Evolutionary conservation across 2,797 vertebrate species (phyloP).

Genomic region (Huso huso): DNA sequence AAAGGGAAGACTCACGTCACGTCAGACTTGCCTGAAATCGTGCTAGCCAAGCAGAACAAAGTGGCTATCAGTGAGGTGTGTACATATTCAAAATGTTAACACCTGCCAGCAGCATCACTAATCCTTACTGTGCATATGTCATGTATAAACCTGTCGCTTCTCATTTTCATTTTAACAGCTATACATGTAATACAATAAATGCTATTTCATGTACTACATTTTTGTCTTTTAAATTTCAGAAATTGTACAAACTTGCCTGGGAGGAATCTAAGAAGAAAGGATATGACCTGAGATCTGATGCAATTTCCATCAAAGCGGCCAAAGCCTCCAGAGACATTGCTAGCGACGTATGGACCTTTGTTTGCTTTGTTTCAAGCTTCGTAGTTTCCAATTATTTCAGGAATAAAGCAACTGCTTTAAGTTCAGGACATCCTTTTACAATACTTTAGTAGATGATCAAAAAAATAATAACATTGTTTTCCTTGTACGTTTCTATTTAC

Average conservation of each 20-base stretch:
- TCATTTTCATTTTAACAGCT: not conserved
- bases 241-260: slow-evolving; percentile 81
- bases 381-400: not conserved
- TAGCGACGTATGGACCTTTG: slow-evolving; percentile 63
- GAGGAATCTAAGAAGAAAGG: slow-evolving; percentile 82
- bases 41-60: slow-evolving; percentile 59
- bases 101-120: slow-evolving; percentile 53
- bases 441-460: slow-evolving; percentile 14
- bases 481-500: not conserved
- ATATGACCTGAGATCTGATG: slow-evolving; percentile 74
- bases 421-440: not conserved
- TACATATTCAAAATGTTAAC: slow-evolving; percentile 9
- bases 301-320: slow-evolving; percentile 78
- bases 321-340: slow-evolving; percentile 73
- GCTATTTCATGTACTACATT: slow-evolving; percentile 16
- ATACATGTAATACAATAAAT: not conserved
- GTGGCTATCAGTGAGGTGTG: slow-evolving; percentile 57
- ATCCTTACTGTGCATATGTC: not conserved
- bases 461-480: slow-evolving; percentile 8
- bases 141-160: not conserved
- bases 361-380: slow-evolving; percentile 5
- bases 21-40: slow-evolving; percentile 84
- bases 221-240: slow-evolving; percentile 48
- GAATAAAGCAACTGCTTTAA: not conserved
- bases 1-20: slow-evolving; percentile 81